A percentile compares a stretch with the other conserved stretches of the same genome.
Conservation (phyloP, 2,888 invertebrate genomes). For the Sinodicranocentrus sp. region DNA sequence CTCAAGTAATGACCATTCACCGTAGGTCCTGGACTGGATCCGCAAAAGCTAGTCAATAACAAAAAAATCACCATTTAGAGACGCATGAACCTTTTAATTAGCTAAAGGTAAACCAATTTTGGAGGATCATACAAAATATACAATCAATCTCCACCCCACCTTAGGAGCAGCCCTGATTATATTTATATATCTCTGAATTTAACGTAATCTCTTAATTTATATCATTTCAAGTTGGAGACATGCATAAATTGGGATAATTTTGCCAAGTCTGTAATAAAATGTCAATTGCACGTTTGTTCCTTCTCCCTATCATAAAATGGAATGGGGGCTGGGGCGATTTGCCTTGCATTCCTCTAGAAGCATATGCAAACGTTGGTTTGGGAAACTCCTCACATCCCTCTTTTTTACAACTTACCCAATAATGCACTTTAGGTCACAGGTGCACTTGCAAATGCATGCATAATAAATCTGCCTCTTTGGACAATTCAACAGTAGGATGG, state of each 20-base stretch:
- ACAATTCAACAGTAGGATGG: too few species aligned
- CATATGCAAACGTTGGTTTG: background rate
- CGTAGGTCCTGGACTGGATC: background rate
- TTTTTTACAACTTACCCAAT: too few species aligned
- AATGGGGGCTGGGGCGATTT: background rate
- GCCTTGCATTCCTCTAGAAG: background rate
- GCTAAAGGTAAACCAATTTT: background rate
- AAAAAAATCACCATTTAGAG: background rate
- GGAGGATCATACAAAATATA: background rate
- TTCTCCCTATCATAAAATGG: background rate
- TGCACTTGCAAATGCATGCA: slow-evolving; percentile 16
- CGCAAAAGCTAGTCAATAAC: background rate
- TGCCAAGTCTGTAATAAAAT: background rate
- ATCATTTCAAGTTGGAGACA: background rate
- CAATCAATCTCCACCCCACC: background rate
- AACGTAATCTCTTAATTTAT: slow-evolving; percentile 9
- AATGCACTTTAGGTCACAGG: slow-evolving; percentile 14
- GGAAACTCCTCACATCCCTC: background rate
- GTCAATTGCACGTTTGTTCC: slow-evolving; percentile 5
- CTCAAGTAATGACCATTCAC: background rate
- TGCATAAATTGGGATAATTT: slow-evolving; percentile 5
- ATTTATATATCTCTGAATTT: slow-evolving; percentile 8
- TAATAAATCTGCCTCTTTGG: background rate
- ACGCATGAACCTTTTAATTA: slow-evolving; percentile 4
- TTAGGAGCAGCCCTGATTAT: background rate